Base-by-base conservation (phyloP, 2,888 invertebrate species). In the Amaurobius ferox region DNA sequence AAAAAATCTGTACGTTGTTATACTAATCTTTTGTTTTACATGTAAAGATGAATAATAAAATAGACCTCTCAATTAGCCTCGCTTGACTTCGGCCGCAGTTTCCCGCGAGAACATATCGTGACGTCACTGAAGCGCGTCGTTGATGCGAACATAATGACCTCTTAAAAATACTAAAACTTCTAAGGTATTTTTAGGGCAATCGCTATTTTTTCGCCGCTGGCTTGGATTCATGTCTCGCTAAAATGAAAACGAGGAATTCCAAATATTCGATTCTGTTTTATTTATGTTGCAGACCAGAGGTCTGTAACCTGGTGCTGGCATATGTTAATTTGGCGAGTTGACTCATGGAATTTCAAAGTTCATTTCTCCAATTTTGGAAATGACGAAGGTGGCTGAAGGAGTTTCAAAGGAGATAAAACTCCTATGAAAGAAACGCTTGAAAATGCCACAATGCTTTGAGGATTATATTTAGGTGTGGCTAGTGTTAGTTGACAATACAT, bases 51-150 rank as follows among this genome's bases (percentile, higher is more conserved):
- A 73, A 61, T 73, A 73, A 35, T 61, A 35, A n/a, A 62, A 62
- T 16, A 35, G 35, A 23, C 26, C 55, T 13, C 23, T 32, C n/a
- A 76, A 79, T 79, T 79, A 79, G 79, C 23, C 23, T 55, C 72
- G 79, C 66, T 72, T 79, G 72, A 72, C 48, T 79, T 79, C 40
- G 26, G 55, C 32, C 26, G 72, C 19, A n/a, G 48, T 44, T 79
- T 72, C 72, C 66, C 79, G 79, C 35, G 79, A 79, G 79, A 79
- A 79, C 79, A 32, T n/a, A 48, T 62, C 29, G 61, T 32, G 64
- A 30, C 64, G 44, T 35, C 64, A 64, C 40, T 68, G 78, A 78
- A 55, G 68, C 78, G 78, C 32, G 70, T 68, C 78, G 19, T 61
- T 26, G 32, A 78, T 61, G 70, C 29, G 61, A 78, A 77, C 55